A percentile compares a stretch with the other conserved stretches of the same genome.
These are phyloP conservation scores for Excalfactoria chinensis DNA, from an alignment of 2,113 vertebrate genomes.

Conservation along the genomic window DNA sequence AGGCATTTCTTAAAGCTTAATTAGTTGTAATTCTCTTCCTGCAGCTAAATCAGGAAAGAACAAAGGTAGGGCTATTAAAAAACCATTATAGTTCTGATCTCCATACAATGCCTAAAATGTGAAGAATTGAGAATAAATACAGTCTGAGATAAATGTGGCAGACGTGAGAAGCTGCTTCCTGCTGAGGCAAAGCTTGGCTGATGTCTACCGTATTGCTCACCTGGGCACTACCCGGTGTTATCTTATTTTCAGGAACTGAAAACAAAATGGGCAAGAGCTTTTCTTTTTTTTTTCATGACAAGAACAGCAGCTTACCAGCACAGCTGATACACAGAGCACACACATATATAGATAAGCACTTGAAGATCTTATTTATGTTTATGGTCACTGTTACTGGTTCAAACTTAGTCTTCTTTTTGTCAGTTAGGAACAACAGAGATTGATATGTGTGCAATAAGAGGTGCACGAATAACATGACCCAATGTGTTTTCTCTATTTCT, in stretches of 20 bases:
- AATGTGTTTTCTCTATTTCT: neutral
- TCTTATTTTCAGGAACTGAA: neutral
- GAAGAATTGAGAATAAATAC: neutral
- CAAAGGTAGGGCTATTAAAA: neutral
- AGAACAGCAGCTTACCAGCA: neutral
- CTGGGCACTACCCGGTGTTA: neutral
- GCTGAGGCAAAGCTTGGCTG: neutral
- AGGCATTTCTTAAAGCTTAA: neutral
- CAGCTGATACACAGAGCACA: neutral
- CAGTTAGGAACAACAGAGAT: neutral
- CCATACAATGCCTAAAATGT: neutral
- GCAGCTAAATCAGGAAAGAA: neutral
- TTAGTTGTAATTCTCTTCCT: neutral
- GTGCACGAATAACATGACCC: neutral
- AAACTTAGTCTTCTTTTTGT: neutral
- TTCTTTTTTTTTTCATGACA: neutral
- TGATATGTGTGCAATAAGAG: neutral
- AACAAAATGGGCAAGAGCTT: neutral
- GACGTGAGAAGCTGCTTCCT: neutral
- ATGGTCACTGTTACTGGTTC: neutral
- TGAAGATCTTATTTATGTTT: neutral
- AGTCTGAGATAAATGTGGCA: neutral
- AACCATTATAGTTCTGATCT: neutral
- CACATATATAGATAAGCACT: neutral
- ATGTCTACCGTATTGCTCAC: neutral